These are phyloP conservation scores for Peromyscus californicus DNA, from an alignment of 2,113 vertebrate species.

Conservation along the genomic window DNA sequence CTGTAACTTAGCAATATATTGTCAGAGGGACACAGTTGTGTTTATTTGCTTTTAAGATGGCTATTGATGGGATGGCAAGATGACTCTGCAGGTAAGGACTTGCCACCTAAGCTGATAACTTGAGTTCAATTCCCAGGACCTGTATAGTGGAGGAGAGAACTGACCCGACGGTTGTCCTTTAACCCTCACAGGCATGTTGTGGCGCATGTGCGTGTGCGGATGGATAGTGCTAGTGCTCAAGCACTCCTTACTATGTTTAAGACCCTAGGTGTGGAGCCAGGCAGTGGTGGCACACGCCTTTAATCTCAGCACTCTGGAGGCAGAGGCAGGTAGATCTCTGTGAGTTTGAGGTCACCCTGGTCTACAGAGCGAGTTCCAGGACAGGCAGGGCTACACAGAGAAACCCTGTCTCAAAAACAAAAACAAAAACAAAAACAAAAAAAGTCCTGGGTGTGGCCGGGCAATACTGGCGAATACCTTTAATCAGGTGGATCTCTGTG, in stretches of 20 bases:
- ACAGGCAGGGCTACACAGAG: not conserved
- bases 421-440: too few relatives aligned
- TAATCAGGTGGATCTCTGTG: too few relatives aligned
- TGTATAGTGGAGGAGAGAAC: not conserved
- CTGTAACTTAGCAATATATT: constrained; percentile 22
- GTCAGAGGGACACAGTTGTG: not conserved
- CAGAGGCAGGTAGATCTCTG: not conserved
- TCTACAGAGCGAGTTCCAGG: not conserved
- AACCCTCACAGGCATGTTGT: not conserved
- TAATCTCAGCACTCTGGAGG: not conserved
- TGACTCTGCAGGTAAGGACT: not conserved
- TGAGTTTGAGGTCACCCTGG: not conserved
- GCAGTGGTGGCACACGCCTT: not conserved
- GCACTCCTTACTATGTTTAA: not conserved
- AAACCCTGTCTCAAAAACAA: not conserved
- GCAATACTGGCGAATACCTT: too few relatives aligned
- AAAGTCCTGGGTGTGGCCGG: not conserved
- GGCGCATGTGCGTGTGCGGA: not conserved
- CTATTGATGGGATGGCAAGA: not conserved
- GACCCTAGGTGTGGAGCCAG: not conserved
- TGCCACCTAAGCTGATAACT: not conserved
- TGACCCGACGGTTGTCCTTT: not conserved
- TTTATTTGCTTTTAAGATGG: constrained; percentile 42
- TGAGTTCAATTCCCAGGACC: not conserved
- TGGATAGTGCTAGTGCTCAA: not conserved